Evolutionary conservation across 1,140 invertebrate species (phyloP).

Genomic region (Coptotermes formosanus): DNA sequence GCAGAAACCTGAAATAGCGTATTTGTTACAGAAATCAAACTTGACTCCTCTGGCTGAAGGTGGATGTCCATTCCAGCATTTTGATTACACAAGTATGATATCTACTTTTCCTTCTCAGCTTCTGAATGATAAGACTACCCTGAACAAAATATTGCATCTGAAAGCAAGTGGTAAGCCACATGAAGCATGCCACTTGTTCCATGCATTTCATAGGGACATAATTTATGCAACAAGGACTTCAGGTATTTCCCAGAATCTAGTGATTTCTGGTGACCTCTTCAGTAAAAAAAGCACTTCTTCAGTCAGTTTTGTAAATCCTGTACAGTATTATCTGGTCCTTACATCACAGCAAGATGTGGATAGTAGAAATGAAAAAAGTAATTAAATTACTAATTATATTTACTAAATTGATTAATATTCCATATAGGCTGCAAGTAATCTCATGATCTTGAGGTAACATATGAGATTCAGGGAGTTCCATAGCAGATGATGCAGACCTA

Average conservation of each 20-base stretch:
- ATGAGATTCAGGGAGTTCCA: no score
- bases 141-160: background rate
- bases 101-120: background rate
- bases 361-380: background rate
- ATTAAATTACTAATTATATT: background rate
- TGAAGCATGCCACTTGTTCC: background rate
- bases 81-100: slow-evolving; percentile 50
- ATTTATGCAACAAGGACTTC: background rate
- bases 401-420: no score
- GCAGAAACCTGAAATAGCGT: background rate
- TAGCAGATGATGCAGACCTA: no score
- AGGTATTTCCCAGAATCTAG: background rate
- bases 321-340: background rate
- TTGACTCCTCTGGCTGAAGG: slow-evolving; percentile 55
- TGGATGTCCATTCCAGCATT: slow-evolving; percentile 60
- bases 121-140: background rate
- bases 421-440: no score
- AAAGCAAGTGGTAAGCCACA: background rate
- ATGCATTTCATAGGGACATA: background rate
- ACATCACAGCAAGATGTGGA: background rate
- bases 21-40: slow-evolving; percentile 38
- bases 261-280: no score
- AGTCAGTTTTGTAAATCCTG: background rate
- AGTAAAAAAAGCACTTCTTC: background rate
- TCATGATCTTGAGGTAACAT: no score